phyloP scores from a whole-genome alignment of 1,140 invertebrate species.

The Propsilocerus akamusi region DNA sequence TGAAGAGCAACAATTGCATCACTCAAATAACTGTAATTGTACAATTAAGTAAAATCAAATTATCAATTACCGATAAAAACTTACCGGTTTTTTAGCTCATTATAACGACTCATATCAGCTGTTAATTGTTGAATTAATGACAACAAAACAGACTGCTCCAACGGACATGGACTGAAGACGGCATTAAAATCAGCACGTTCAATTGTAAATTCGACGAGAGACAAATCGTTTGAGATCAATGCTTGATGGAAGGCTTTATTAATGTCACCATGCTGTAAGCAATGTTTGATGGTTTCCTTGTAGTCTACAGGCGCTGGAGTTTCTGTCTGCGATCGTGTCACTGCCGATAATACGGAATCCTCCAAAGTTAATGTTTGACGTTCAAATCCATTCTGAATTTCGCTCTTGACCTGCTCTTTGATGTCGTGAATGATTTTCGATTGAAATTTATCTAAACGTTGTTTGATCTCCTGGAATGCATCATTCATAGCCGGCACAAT shows the following conservation, averaged over 20 bases:
- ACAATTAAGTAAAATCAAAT: conserved; percentile 10
- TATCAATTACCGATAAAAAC: conserved; percentile 8
- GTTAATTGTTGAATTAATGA: conserved; percentile 86
- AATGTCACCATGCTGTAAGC: conserved; percentile 52
- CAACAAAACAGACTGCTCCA: conserved; percentile 71
- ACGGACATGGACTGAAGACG: conserved; percentile 55
- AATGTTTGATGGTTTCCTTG: conserved; percentile 47
- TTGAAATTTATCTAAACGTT: neutral
- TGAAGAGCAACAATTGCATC: conserved; percentile 75
- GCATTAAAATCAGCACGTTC: conserved; percentile 54
- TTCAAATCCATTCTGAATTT: conserved; percentile 35
- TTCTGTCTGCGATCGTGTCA: conserved; percentile 41
- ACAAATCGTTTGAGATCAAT: conserved; percentile 67
- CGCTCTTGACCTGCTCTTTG: conserved; percentile 27
- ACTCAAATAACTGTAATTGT: conserved; percentile 55
- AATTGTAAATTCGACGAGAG: conserved; percentile 66
- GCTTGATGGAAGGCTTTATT: conserved; percentile 82
- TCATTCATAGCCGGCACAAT: neutral
- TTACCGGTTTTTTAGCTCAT: conserved; percentile 77
- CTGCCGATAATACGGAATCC: conserved; percentile 32
- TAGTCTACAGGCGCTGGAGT: conserved; percentile 39
- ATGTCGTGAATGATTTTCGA: conserved; percentile 8
- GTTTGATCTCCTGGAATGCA: neutral
- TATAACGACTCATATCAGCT: conserved; percentile 63
- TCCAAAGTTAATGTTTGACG: conserved; percentile 35